A percentile compares a stretch with the other conserved stretches of the same genome.
Evolutionary conservation across 2,113 vertebrate species (phyloP).

Genomic region (Gopherus flavomarginatus): DNA sequence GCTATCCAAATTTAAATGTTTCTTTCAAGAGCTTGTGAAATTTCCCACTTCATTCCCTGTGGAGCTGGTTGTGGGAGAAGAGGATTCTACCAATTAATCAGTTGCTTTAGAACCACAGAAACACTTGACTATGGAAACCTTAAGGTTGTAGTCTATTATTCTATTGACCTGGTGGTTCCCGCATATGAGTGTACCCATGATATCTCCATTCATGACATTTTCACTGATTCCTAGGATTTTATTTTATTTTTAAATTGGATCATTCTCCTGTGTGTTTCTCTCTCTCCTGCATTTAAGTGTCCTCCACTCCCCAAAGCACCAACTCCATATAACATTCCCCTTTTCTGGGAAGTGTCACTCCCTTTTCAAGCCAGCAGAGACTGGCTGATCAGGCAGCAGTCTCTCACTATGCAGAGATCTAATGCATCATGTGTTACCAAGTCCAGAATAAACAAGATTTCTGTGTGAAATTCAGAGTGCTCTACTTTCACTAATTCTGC

Average conservation of each 20-base stretch:
- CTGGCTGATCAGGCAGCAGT: not conserved
- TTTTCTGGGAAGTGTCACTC: not conserved
- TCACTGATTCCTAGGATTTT: slow-evolving; percentile 38
- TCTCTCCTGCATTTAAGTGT: slow-evolving; percentile 45
- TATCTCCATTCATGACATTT: slow-evolving; percentile 30
- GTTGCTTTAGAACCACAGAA: slow-evolving; percentile 55
- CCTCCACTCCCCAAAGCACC: slow-evolving; percentile 13
- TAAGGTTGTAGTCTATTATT: not conserved
- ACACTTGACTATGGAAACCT: slow-evolving; percentile 28
- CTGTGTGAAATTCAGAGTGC: slow-evolving; percentile 35
- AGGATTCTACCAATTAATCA: slow-evolving; percentile 11
- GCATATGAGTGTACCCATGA: not conserved
- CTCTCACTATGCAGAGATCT: not conserved
- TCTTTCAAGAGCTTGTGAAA: slow-evolving; percentile 71
- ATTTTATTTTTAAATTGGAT: slow-evolving; percentile 51
- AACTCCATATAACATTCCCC: slow-evolving; percentile 24
- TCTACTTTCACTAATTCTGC: slow-evolving; percentile 13
- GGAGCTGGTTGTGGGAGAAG: slow-evolving; percentile 30
- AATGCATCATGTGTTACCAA: fast-evolving
- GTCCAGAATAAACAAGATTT: slow-evolving; percentile 22
- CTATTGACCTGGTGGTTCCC: slow-evolving; percentile 18
- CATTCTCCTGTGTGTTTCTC: not conserved
- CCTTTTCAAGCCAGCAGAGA: not conserved
- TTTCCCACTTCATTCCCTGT: slow-evolving; percentile 62
- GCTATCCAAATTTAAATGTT: no score